Evolutionary conservation across 2,888 invertebrate genomes (phyloP).

Genomic region (Epirrita christyi): DNA sequence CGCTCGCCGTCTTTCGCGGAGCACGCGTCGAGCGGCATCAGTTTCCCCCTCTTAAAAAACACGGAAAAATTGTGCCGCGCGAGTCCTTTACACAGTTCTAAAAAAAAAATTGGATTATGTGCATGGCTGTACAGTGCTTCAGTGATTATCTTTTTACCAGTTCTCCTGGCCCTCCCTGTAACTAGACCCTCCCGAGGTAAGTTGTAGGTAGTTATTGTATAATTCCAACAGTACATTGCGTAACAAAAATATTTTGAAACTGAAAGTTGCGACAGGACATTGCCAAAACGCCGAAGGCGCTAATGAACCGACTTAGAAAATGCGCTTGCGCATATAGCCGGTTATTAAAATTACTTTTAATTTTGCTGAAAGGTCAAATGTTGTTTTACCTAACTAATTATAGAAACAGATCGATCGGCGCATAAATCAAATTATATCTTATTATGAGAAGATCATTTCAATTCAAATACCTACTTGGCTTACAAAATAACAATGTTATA

Average conservation of each 20-base stretch:
- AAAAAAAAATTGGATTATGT: constrained; percentile 74
- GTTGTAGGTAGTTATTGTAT: constrained; percentile 46
- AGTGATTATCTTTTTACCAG: constrained; percentile 68
- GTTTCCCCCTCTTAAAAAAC: constrained; percentile 56
- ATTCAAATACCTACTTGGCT: background rate
- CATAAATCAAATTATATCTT: constrained; percentile 24
- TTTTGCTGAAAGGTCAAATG: constrained; percentile 26
- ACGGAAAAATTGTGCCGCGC: constrained; percentile 82
- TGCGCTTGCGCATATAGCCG: constrained; percentile 30
- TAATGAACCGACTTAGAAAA: constrained; percentile 57
- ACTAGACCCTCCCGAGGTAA: constrained; percentile 50
- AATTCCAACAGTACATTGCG: constrained; percentile 46
- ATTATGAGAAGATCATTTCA: constrained; percentile 16
- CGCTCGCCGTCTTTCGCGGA: constrained; percentile 68
- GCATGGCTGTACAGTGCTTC: constrained; percentile 75
- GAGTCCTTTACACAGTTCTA: constrained; percentile 52
- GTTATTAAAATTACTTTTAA: constrained; percentile 27
- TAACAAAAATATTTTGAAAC: constrained; percentile 53
- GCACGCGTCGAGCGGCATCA: constrained; percentile 75
- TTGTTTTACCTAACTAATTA: constrained; percentile 30
- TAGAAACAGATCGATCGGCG: constrained; percentile 30
- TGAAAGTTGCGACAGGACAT: constrained; percentile 62
- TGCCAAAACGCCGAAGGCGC: constrained; percentile 52
- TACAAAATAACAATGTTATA: constrained; percentile 1
- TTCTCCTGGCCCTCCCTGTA: constrained; percentile 65